Evolutionary conservation across 2,113 vertebrate genomes (phyloP).

Genomic region (Cnemophilus loriae): DNA sequence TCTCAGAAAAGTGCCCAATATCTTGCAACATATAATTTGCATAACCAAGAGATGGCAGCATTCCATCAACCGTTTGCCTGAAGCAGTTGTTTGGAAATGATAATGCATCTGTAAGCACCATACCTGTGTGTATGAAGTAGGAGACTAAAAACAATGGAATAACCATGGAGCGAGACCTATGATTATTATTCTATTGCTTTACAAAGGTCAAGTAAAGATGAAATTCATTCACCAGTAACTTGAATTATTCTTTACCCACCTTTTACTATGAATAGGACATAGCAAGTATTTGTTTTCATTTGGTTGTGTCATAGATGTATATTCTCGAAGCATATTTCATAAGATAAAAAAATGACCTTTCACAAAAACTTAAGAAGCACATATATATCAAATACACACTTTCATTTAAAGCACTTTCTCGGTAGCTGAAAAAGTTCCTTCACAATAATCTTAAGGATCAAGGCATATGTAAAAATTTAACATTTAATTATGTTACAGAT

Average conservation of each 20-base stretch:
- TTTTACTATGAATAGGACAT: not conserved
- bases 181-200: not conserved
- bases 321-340: not conserved
- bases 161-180: not conserved
- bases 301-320: not conserved
- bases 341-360: not conserved
- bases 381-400: not conserved
- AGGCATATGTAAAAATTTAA: not conserved
- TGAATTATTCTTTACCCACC: not conserved
- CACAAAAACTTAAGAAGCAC: not conserved
- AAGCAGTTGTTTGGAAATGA: not conserved
- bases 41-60: slow-evolving; percentile 72
- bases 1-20: not conserved
- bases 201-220: not conserved
- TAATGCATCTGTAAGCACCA: not conserved
- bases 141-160: not conserved
- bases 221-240: slow-evolving; percentile 8
- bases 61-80: slow-evolving; percentile 36
- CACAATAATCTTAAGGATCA: not conserved
- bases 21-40: slow-evolving; percentile 44
- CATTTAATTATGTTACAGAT: too few species aligned
- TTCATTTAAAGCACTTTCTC: not conserved
- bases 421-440: not conserved
- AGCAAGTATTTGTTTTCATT: not conserved
- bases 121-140: not conserved